phyloP scores from a whole-genome alignment of 2,797 vertebrate species.

The Astyanax mexicanus region DNA sequence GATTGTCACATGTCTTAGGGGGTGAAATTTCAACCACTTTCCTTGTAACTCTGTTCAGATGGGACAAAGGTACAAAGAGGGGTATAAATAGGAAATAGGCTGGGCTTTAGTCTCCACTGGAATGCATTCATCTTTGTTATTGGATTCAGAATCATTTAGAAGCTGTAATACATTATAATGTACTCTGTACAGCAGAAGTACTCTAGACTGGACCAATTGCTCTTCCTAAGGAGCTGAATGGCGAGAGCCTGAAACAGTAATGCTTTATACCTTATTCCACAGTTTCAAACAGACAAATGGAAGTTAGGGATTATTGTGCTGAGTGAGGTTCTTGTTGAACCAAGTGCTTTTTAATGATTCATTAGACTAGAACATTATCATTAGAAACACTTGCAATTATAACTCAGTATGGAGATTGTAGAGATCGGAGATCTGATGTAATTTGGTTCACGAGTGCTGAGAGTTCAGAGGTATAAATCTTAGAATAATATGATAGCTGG shows the following conservation, averaged over 20 bases:
- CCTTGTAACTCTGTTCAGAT: too few relatives aligned
- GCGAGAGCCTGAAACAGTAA: slow-evolving; percentile 8
- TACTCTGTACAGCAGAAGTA: too few relatives aligned
- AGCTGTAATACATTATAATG: background rate
- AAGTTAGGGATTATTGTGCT: slow-evolving; percentile 16
- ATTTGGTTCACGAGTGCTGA: slow-evolving; percentile 12
- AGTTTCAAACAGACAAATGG: slow-evolving; percentile 1
- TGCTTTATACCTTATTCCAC: background rate
- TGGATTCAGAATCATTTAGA: slow-evolving; percentile 4
- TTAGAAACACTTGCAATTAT: slow-evolving; percentile 33
- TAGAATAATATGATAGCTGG: slow-evolving; percentile 37
- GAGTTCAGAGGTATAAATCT: slow-evolving; percentile 30
- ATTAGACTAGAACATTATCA: slow-evolving; percentile 34
- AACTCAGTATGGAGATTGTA: slow-evolving; percentile 18
- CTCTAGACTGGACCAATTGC: slow-evolving; percentile 1
- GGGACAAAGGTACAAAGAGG: too few relatives aligned
- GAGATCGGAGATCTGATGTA: slow-evolving; percentile 27
- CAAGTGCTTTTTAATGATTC: slow-evolving; percentile 44
- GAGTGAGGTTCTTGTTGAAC: slow-evolving; percentile 15
- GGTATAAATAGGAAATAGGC: too few relatives aligned
- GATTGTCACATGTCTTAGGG: too few relatives aligned
- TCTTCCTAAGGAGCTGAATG: background rate
- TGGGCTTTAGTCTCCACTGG: background rate
- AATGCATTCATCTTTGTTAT: slow-evolving; percentile 3
- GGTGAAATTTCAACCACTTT: too few relatives aligned